These are phyloP conservation scores for Eubasilissa regina DNA, from an alignment of 1,140 invertebrate genomes.

Conservation along the genomic window DNA sequence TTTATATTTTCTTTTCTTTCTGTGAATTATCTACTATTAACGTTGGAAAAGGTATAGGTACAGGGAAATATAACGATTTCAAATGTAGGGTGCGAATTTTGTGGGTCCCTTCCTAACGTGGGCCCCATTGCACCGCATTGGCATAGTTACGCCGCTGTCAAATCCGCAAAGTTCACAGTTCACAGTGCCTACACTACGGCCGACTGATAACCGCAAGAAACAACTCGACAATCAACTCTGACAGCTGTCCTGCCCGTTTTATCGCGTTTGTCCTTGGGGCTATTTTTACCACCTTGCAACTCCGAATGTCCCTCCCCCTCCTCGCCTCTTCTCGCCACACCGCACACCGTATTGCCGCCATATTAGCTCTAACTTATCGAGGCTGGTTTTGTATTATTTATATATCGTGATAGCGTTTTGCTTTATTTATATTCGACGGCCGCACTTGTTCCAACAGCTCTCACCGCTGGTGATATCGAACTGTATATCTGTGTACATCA, in stretches of 20 bases:
- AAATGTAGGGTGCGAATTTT: too few species aligned
- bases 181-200: too few species aligned
- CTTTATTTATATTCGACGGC: neutral
- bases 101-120: too few species aligned
- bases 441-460: constrained; percentile 21
- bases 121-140: too few species aligned
- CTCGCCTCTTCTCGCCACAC: neutral
- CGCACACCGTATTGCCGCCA: neutral
- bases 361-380: neutral
- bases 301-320: neutral
- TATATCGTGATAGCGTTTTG: neutral
- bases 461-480: neutral
- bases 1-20: too few species aligned
- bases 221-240: too few species aligned
- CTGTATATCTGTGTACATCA: neutral
- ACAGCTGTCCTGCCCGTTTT: neutral
- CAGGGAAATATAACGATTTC: too few species aligned
- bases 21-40: too few species aligned
- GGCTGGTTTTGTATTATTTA: constrained; percentile 14
- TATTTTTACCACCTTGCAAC: constrained; percentile 19
- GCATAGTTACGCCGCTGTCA: too few species aligned
- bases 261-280: constrained; percentile 30
- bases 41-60: too few species aligned
- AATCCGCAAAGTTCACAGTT: too few species aligned
- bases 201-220: too few species aligned